Evolutionary conservation across 2,797 vertebrate species (phyloP), one percentile per base, ranked within the genome.

Genomic region (Anguilla marmorata): DNA sequence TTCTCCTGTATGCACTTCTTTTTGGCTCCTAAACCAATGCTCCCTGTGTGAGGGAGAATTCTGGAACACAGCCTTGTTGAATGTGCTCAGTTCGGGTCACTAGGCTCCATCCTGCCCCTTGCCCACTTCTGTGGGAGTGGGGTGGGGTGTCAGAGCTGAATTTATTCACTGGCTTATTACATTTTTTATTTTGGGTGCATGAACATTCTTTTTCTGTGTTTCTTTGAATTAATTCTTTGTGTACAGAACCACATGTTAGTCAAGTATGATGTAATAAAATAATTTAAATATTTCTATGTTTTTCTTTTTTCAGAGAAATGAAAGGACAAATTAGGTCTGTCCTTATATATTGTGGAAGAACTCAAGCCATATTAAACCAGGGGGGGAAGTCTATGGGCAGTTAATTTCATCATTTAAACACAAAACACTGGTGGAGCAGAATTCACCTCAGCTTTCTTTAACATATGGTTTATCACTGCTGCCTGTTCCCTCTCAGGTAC

Each of bases 1-100:
- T 54, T 50, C 58, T 80, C 16, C 90, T 89, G 86, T 88, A 76
- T 54, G 84, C 86, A 82, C 79, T 76, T 88, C 90, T 90, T 90
- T 92, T 92, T 93, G 94, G 93, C 92, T 91, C 86, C 76, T 60
- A 21, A 91, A 72, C 89, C 89, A 74, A 19, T 88, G 52, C 80
- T 86, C 41, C 21, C 41, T 12, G 86, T 91, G 80, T 88, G 87
- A 54, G 90, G 89, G 88, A 90, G 88, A 87, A 87, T 3, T 2
- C 83, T 87, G 90, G 92, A 91, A 88, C 89, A 90, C 86, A 88
- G 88, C 82, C 50, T 87, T 79, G 63, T 85, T 41, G 41, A n/a
- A 16, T 50, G 6, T 50, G 45, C 45, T 50, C 45, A n/a, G 45
- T 21, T 21, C 79, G 9, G 21, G 79, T n/a, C 79, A 50, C 79